A percentile compares a stretch with the other conserved stretches of the same genome.
Conservation (phyloP, 2,888 invertebrate species). For the Amphipyra tragopoginis region DNA sequence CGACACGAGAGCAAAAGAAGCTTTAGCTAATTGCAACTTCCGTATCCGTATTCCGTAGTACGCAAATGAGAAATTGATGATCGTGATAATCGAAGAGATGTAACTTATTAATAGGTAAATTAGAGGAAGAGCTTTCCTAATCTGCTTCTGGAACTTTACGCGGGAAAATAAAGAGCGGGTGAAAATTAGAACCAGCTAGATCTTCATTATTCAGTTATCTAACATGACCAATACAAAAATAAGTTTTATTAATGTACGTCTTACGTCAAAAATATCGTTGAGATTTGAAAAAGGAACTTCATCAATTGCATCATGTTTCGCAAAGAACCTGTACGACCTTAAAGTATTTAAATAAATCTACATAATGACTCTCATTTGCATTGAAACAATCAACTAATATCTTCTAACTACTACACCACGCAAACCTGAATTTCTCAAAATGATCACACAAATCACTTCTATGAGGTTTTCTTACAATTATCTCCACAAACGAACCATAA, state of each 20-base stretch:
- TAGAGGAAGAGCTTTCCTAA: too few relatives aligned
- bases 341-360: background rate
- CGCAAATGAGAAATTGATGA: too few relatives aligned
- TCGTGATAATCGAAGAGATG: too few relatives aligned
- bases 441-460: constrained; percentile 21
- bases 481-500: constrained; percentile 17
- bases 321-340: constrained; percentile 6
- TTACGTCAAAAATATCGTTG: constrained; percentile 7
- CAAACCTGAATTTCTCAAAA: constrained; percentile 25
- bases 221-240: too few relatives aligned
- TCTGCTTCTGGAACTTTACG: too few relatives aligned
- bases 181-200: too few relatives aligned
- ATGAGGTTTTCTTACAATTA: constrained; percentile 5
- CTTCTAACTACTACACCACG: constrained; percentile 20
- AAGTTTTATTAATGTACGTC: background rate
- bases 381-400: constrained; percentile 14
- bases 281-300: background rate
- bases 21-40: too few relatives aligned
- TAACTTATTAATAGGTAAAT: too few relatives aligned
- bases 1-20: too few relatives aligned
- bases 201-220: too few relatives aligned
- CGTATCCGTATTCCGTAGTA: too few relatives aligned
- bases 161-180: too few relatives aligned
- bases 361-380: constrained; percentile 3
- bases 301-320: constrained; percentile 1